phyloP scores from a whole-genome alignment of 2,888 invertebrate genomes.

The Drosophila heteroneura region DNA sequence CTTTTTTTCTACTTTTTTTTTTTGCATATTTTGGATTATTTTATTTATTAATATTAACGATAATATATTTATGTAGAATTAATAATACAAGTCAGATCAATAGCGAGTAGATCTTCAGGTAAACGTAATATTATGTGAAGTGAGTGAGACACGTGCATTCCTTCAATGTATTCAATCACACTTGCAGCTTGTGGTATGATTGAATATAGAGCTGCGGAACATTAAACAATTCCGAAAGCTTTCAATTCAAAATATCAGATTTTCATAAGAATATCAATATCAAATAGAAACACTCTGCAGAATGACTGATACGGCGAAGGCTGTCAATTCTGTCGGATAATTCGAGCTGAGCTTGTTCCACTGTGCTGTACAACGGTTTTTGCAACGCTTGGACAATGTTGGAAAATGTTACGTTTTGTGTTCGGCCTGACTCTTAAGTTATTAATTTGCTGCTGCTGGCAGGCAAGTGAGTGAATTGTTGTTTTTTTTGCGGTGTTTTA shows the following conservation, averaged over 20 bases:
- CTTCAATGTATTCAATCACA: background rate
- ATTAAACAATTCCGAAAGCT: background rate
- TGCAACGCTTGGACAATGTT: slow-evolving; percentile 69
- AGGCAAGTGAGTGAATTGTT: slow-evolving; percentile 40
- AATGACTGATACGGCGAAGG: background rate
- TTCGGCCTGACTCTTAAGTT: slow-evolving; percentile 40
- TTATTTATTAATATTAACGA: background rate
- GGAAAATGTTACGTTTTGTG: slow-evolving; percentile 65
- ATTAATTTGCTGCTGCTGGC: slow-evolving; percentile 64
- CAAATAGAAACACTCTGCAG: background rate
- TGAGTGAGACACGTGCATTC: background rate
- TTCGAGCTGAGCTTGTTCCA: slow-evolving; percentile 5
- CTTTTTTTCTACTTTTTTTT: no score
- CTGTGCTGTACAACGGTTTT: slow-evolving; percentile 30
- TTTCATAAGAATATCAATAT: background rate
- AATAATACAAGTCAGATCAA: no score
- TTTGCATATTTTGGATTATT: background rate
- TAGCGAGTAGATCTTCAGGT: no score
- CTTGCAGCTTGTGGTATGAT: no score
- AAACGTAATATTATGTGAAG: no score
- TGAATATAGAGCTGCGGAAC: no score
- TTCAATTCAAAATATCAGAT: background rate
- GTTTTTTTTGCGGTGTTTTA: slow-evolving; percentile 54
- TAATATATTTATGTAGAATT: background rate
- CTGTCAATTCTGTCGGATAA: background rate